These are phyloP conservation scores for Charadrius vociferus DNA, from an alignment of 2,113 vertebrate genomes.

Conservation along the genomic window DNA sequence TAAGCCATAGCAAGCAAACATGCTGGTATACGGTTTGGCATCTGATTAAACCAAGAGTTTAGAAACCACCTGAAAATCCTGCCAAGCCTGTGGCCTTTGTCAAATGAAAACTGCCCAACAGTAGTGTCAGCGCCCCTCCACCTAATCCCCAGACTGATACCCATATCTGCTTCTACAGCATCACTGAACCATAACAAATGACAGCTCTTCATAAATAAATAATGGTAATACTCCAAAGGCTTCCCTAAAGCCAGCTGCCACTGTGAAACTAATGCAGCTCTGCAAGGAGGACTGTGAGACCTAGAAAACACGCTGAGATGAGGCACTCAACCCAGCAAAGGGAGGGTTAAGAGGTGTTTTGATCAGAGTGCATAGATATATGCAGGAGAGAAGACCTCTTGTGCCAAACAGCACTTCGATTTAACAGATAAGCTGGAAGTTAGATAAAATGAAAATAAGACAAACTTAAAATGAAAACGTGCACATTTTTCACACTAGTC, in stretches of 20 bases:
- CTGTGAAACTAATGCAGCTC: neutral
- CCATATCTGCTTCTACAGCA: rapidly evolving
- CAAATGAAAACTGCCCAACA: neutral
- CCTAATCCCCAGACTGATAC: neutral
- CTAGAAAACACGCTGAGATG: neutral
- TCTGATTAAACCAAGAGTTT: neutral
- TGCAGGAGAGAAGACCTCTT: neutral
- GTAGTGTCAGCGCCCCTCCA: rapidly evolving
- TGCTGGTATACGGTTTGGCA: neutral
- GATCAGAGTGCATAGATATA: neutral
- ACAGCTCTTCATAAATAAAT: neutral
- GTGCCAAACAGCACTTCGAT: neutral
- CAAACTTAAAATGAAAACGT: neutral
- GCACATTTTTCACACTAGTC: neutral
- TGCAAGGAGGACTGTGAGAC: neutral
- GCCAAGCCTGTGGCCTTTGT: neutral
- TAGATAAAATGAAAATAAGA: neutral
- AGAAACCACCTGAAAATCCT: neutral
- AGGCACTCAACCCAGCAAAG: neutral
- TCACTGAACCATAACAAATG: neutral
- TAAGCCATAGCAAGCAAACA: neutral
- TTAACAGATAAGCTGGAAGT: neutral
- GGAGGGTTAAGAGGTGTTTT: neutral
- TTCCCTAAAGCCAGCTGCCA: neutral
- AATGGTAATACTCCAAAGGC: neutral